Evolutionary conservation across 2,113 vertebrate genomes (phyloP), one percentile per base, ranked within the genome.

Genomic region (Peromyscus maniculatus): DNA sequence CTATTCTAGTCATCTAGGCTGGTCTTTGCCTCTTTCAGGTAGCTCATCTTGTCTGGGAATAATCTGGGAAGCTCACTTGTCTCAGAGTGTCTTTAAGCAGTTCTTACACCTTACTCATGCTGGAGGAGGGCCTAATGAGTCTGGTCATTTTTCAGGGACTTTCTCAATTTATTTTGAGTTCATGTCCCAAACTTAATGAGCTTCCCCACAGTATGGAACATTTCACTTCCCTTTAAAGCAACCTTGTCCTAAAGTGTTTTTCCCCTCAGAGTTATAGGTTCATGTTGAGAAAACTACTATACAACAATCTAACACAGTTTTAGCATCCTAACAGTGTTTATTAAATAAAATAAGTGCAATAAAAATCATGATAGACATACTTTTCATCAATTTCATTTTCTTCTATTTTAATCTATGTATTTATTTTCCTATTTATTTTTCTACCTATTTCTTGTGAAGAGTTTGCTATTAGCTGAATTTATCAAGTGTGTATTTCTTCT

Each of bases 261-360:
- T 75, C 12, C 9, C 72, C 72, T 75, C 22, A 75, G 24, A 75
- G 22, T 43, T 75, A 26, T 39, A 43, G n/a, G 19, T 75, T 75
- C 39, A 75, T 43, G 6, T 9, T 75, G 72, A 75, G 72, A 75
- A 75, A 36, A 71, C 6, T 69, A 28, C 33, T 71, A 36, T 3
- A 71, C 67, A 43, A 26, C 39, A 75, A 2, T 21, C 72, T 75
- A 39, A 75, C 39, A 12, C 21, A 43, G 21, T 26, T 75, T 43
- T 75, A 26, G 22, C 22, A 26, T 43, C 43, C 72, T 75, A 43
- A 24, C 17, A 74, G n/a, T 52, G 52, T 52, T 52, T 39, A 6
- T 96, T 80, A 94, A 95, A 83, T 91, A 90, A 90, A 79, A n/a
- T 66, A 33, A 79, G 88, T 49, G 69, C 22, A 71, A n/a, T 17